These are phyloP conservation scores for Porites australiensis DNA, from an alignment of 64 coral and sea anemone genomes.

Conservation along the genomic window DNA sequence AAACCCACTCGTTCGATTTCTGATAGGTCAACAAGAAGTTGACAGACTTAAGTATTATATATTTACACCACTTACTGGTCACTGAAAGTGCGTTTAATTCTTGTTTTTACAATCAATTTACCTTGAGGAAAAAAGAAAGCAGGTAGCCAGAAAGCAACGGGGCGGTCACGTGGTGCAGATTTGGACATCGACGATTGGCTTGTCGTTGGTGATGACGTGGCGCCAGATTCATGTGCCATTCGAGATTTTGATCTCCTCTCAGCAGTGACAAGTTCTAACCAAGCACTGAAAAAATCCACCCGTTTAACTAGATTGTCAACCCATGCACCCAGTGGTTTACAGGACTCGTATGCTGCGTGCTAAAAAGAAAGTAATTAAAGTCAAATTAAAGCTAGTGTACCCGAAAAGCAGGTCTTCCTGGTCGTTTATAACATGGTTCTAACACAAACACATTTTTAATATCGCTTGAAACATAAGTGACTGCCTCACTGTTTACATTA, in stretches of 20 bases:
- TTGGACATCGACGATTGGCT: conserved; percentile 64
- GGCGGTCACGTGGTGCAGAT: conserved; percentile 42
- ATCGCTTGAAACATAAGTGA: too few relatives aligned
- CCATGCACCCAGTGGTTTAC: conserved; percentile 93
- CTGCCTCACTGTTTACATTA: too few relatives aligned
- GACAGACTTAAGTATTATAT: too few relatives aligned
- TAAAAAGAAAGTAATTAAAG: conserved; percentile 8
- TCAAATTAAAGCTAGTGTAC: neutral
- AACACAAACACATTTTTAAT: too few relatives aligned
- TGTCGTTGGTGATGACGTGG: neutral
- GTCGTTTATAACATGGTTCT: too few relatives aligned
- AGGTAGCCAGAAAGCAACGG: conserved; percentile 92
- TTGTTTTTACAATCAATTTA: conserved; percentile 4
- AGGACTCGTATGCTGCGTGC: conserved; percentile 84
- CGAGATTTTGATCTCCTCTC: conserved; percentile 23
- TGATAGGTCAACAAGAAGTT: too few relatives aligned
- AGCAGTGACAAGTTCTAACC: conserved; percentile 61
- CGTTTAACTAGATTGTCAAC: conserved; percentile 84
- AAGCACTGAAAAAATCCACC: conserved; percentile 89
- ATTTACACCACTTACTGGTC: neutral
- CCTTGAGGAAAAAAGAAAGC: conserved; percentile 98
- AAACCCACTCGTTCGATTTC: too few relatives aligned
- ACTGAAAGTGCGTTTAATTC: neutral
- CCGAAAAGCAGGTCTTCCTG: neutral
- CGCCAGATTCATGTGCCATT: conserved; percentile 24